Evolutionary conservation across 1,140 invertebrate genomes (phyloP).

Genomic region (Drosophila prosaltans): DNA sequence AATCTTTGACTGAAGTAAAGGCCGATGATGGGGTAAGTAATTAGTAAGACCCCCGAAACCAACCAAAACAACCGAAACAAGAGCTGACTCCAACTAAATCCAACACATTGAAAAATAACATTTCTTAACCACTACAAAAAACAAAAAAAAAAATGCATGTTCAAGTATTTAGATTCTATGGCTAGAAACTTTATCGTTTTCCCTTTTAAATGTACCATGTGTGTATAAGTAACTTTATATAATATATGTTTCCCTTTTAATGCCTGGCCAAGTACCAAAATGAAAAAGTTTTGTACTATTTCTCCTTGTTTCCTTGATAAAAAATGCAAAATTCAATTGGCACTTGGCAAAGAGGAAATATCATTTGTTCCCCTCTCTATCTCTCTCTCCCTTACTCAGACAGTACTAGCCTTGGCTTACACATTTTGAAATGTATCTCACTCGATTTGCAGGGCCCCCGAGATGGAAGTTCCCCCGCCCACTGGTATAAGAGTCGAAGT

Average conservation of each 20-base stretch:
- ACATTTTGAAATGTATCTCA: neutral
- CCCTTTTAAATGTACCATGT: neutral
- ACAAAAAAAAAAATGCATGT: neutral
- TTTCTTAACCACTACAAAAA: neutral
- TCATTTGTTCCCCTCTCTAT: neutral
- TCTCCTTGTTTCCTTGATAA: conserved; percentile 18
- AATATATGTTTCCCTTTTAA: neutral
- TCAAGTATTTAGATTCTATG: neutral
- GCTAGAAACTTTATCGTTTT: neutral
- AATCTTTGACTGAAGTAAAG: conserved; percentile 77
- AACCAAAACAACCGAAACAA: conserved; percentile 3
- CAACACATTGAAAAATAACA: neutral
- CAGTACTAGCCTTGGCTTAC: neutral
- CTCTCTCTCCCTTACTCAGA: neutral
- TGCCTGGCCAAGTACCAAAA: conserved; percentile 44
- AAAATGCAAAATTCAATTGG: conserved; percentile 50
- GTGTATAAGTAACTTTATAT: neutral
- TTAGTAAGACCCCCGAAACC: conserved; percentile 16
- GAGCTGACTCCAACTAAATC: conserved; percentile 13
- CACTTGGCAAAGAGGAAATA: conserved; percentile 32
- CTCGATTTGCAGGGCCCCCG: conserved; percentile 83
- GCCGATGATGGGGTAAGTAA: conserved; percentile 76
- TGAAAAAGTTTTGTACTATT: conserved; percentile 30
- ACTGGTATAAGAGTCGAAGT: conserved; percentile 93
- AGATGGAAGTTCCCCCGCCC: conserved; percentile 85